Evolutionary conservation across 1,140 invertebrate species (phyloP).

Genomic region (Euschistus heros): DNA sequence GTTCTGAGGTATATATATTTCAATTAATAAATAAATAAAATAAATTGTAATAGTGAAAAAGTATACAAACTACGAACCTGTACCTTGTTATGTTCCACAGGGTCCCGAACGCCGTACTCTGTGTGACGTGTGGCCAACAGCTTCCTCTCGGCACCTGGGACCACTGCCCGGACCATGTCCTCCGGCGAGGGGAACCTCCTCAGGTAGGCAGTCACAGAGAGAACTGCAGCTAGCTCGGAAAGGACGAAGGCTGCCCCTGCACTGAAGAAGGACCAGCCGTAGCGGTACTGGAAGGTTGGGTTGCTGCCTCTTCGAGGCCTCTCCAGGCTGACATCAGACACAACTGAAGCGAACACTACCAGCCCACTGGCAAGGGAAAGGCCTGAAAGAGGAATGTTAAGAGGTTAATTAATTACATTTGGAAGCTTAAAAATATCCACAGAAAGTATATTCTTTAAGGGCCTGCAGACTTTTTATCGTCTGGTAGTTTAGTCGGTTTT

Average conservation of each 20-base stretch:
- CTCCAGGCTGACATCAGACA: slow-evolving; percentile 48
- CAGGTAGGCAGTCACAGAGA: slow-evolving; percentile 51
- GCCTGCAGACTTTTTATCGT: too few relatives aligned
- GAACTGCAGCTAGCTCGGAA: slow-evolving; percentile 51
- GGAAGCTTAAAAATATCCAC: too few relatives aligned
- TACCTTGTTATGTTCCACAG: slow-evolving; percentile 19
- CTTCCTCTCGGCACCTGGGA: slow-evolving; percentile 44
- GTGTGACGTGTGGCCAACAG: slow-evolving; percentile 31
- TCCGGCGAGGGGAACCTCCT: slow-evolving; percentile 49
- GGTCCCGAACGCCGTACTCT: slow-evolving; percentile 36
- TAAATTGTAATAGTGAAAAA: too few relatives aligned
- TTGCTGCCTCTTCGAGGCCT: slow-evolving; percentile 20
- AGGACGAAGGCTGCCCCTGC: slow-evolving; percentile 53
- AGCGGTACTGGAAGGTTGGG: slow-evolving; percentile 45
- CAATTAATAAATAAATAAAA: too few relatives aligned
- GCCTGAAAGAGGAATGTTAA: slow-evolving; percentile 36
- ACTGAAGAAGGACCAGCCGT: slow-evolving; percentile 60
- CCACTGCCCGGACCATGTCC: slow-evolving; percentile 53
- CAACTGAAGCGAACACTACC: slow-evolving; percentile 49
- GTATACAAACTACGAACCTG: not conserved
- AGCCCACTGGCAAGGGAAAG: slow-evolving; percentile 49
- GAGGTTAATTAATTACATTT: too few relatives aligned
- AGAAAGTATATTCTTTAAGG: too few relatives aligned
- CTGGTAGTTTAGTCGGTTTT: too few relatives aligned
- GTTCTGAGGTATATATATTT: too few relatives aligned